Evolutionary conservation across 2,888 invertebrate genomes (phyloP).

Genomic region (Leptinotarsa rubiginosa): DNA sequence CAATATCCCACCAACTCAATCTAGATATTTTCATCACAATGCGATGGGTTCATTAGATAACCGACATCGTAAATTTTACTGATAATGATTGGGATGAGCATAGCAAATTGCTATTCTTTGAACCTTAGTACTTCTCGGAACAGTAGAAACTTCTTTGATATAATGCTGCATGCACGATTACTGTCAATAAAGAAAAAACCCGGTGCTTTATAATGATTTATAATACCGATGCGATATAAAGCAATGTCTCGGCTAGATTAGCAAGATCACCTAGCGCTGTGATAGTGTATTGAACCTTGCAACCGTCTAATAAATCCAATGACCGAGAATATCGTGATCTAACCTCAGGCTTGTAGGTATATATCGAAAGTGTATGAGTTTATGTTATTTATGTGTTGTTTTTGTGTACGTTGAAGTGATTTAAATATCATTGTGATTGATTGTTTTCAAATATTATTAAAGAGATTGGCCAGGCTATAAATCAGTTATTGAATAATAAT

Average conservation of each 20-base stretch:
- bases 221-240: constrained; percentile 15
- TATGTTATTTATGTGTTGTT: constrained; percentile 1
- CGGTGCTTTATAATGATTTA: constrained; percentile 6
- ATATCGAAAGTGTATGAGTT: constrained; percentile 20
- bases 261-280: constrained; percentile 36
- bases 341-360: constrained; percentile 31
- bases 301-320: constrained; percentile 35
- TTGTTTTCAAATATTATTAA: not conserved
- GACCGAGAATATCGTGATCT: constrained; percentile 38
- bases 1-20: not conserved
- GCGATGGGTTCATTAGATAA: constrained; percentile 1
- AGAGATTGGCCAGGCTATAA: not conserved
- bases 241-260: constrained; percentile 30
- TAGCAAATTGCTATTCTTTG: not conserved
- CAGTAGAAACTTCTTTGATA: constrained; percentile 2
- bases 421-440: constrained; percentile 1
- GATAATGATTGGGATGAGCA: not conserved
- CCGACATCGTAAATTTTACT: not conserved
- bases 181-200: not conserved
- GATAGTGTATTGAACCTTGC: constrained; percentile 42
- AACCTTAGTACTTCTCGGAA: not conserved
- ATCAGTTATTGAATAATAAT: not conserved
- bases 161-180: constrained; percentile 12
- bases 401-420: not conserved
- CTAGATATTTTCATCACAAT: not conserved